A percentile compares a stretch with the other conserved stretches of the same genome.
Conservation (phyloP, 2,888 invertebrate species). For the Onthophagus sagittarius region DNA sequence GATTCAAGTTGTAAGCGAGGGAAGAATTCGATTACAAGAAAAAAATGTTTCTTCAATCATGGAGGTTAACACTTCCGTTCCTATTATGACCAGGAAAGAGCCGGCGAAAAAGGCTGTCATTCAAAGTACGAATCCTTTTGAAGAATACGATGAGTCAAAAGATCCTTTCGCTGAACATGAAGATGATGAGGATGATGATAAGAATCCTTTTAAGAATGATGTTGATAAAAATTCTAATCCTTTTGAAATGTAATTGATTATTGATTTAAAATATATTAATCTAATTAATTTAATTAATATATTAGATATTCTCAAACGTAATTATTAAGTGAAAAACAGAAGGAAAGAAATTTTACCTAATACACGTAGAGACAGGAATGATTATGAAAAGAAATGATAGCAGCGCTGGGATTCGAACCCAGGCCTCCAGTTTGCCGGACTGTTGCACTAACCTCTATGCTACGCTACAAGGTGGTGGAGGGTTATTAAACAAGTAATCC, state of each 20-base stretch:
- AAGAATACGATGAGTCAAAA: slow-evolving; percentile 15
- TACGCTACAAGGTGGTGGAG: too few relatives aligned
- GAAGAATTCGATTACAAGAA: slow-evolving; percentile 55
- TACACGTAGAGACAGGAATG: too few relatives aligned
- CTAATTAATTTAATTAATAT: too few relatives aligned
- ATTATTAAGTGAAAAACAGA: too few relatives aligned
- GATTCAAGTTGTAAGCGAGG: slow-evolving; percentile 55
- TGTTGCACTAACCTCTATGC: too few relatives aligned
- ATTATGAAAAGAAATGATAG: too few relatives aligned
- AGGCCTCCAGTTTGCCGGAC: too few relatives aligned
- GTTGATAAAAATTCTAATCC: slow-evolving; percentile 77
- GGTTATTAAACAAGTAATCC: too few relatives aligned
- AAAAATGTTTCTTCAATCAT: slow-evolving; percentile 54
- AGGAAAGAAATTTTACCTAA: too few relatives aligned
- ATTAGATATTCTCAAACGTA: too few relatives aligned
- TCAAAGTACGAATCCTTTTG: slow-evolving; percentile 21
- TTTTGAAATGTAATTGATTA: slow-evolving; percentile 45
- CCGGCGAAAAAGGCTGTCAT: slow-evolving; percentile 27
- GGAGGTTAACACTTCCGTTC: slow-evolving; percentile 55
- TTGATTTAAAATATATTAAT: too few relatives aligned
- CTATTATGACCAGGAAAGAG: slow-evolving; percentile 30
- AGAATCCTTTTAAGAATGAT: slow-evolving; percentile 59
- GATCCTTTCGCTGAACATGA: slow-evolving; percentile 34
- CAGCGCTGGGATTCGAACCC: too few relatives aligned
- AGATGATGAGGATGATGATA: slow-evolving; percentile 47